These are phyloP conservation scores for Acronicta leporina DNA, from an alignment of 2,888 invertebrate species.

Conservation along the genomic window DNA sequence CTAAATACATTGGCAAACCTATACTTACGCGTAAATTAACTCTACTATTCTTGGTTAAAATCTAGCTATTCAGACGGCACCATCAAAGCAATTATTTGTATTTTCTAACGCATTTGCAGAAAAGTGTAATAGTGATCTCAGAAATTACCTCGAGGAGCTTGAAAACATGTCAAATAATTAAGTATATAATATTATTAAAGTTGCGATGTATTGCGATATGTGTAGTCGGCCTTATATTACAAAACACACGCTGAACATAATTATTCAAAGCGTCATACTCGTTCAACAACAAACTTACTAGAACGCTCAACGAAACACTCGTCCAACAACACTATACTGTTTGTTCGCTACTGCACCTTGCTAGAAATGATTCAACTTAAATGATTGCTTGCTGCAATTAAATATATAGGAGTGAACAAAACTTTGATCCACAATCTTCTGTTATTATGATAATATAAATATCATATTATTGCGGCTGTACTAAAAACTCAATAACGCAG, in stretches of 20 bases:
- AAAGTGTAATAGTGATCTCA: too few species aligned
- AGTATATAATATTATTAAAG: background rate
- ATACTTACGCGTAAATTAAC: conserved; percentile 20
- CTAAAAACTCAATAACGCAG: too few species aligned
- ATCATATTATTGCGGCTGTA: too few species aligned
- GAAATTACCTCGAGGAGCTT: too few species aligned
- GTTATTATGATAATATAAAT: too few species aligned
- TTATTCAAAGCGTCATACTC: conserved; percentile 53
- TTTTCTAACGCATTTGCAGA: conserved; percentile 3
- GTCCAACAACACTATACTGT: conserved; percentile 50
- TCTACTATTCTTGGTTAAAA: conserved; percentile 43
- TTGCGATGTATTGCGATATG: conserved; percentile 28
- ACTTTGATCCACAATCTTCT: too few species aligned
- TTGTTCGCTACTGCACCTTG: conserved; percentile 52
- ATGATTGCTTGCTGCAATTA: background rate
- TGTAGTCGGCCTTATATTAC: conserved; percentile 31
- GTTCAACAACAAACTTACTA: conserved; percentile 61
- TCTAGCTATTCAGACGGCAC: conserved; percentile 43
- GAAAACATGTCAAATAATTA: background rate
- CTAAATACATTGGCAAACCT: conserved; percentile 8
- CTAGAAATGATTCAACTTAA: conserved; percentile 21
- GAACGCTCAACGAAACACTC: conserved; percentile 56
- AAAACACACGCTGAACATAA: conserved; percentile 52
- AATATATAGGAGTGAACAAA: background rate
- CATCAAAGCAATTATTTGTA: background rate